Percentiles rank a stretch among this genome's conserved stretches.
Conservation (phyloP, 1,140 invertebrate species). For the Laupala kohalensis region DNA sequence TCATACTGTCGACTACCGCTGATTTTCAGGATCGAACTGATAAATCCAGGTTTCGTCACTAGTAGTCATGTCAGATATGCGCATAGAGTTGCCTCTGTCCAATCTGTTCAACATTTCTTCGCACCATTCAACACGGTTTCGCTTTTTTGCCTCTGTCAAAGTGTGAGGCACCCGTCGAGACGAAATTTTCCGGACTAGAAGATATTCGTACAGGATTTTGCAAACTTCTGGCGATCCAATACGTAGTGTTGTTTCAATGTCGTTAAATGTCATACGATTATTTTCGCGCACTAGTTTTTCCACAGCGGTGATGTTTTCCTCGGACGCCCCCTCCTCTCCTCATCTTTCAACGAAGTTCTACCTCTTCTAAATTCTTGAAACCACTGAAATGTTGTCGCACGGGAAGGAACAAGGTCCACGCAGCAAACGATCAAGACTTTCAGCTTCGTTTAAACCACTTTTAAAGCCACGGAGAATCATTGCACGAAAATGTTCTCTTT, state of each 20-base stretch:
- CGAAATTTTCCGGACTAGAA: not conserved
- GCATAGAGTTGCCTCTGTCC: slow-evolving; percentile 15
- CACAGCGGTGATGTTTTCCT: not conserved
- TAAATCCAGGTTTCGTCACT: slow-evolving; percentile 20
- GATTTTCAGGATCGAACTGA: slow-evolving; percentile 19
- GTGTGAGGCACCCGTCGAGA: slow-evolving; percentile 13
- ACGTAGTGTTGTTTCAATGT: not conserved
- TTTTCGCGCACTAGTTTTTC: not conserved
- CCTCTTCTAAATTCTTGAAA: slow-evolving; percentile 1
- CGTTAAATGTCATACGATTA: not conserved
- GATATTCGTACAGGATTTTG: not conserved
- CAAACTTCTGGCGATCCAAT: not conserved
- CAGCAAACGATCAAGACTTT: not conserved
- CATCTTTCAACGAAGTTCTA: not conserved
- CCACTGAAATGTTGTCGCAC: slow-evolving; percentile 2
- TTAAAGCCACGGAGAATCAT: not conserved
- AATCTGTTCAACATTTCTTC: slow-evolving; percentile 17
- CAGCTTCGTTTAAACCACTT: not conserved
- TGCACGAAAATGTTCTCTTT: not conserved
- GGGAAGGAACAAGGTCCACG: not conserved
- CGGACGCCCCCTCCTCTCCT: not conserved
- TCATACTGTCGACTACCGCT: slow-evolving; percentile 12
- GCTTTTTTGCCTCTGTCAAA: slow-evolving; percentile 15
- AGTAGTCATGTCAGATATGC: slow-evolving; percentile 16
- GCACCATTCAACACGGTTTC: slow-evolving; percentile 17